Base-by-base conservation (phyloP, 1,140 invertebrate genomes). In the Zaprionus vittiger region DNA sequence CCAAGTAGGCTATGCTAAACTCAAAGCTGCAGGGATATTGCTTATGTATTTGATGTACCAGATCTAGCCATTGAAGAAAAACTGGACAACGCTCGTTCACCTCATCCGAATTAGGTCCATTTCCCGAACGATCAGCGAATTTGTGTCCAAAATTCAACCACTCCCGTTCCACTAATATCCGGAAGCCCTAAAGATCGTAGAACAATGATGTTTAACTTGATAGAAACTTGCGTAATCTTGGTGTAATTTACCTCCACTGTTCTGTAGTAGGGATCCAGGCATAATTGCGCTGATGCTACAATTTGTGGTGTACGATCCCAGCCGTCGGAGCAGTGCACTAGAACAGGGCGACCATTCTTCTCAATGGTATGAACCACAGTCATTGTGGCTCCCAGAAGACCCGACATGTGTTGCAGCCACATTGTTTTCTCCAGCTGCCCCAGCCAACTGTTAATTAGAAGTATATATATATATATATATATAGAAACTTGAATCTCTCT, bases 61-160 rank as follows among this genome's bases (percentile, higher is more conserved):
- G 98, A 92, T 99, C 99, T 5, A 99, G 94, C 98, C 98, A 99
- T 93, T 99, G 99, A 49, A 99, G 94, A 94, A 99, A 99, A 70
- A 99, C 97, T 15, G 99, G 99, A 92, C 97, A 98, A 20, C 94
- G 94, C 93, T 99, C 98, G 93, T 98, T 99, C 1, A 95, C 93
- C 91, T 99, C 98, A 72, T 98, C 97, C 2, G 94, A 95, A 22
- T 96, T 95, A 17, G 96, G 95, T 15, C 96, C 96, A 85, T 97
- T 96, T 6, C 98, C 98, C 93, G 98, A 98, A 31, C 98, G 95
- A 93, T 99, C 98, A 7, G 96, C 97, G 94, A 99, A 99, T 94
- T 99, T 99, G 93, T 99, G 98, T 1, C 98, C 98, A 94, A 98
- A 99, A 84, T 98, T 97, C 12, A 99, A 93, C 98, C 98, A 99